These are phyloP conservation scores for Pseudomyrmex concolor DNA, from an alignment of 1,140 invertebrate species.

Conservation along the genomic window DNA sequence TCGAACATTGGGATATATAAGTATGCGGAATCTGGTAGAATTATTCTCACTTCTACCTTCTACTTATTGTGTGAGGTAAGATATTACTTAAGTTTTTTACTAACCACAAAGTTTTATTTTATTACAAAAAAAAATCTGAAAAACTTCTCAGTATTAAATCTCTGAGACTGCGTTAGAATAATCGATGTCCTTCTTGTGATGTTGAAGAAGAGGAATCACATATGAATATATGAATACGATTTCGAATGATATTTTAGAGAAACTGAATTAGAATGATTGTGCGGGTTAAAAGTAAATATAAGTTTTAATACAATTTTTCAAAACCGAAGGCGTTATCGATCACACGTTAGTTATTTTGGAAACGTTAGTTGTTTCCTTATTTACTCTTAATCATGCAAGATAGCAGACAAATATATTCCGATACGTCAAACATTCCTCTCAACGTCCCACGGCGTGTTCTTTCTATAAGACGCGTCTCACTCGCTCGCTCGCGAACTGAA, in stretches of 20 bases:
- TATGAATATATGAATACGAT: conserved; percentile 7
- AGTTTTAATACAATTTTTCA: not conserved
- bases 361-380: not conserved
- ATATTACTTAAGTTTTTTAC: not conserved
- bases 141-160: conserved; percentile 4
- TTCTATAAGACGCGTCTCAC: conserved; percentile 33
- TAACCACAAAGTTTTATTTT: not conserved
- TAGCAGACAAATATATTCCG: not conserved
- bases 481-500: conserved; percentile 2
- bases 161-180: conserved; percentile 29
- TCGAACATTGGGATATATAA: conserved; percentile 39
- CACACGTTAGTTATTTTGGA: not conserved
- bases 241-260: not conserved
- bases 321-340: not conserved
- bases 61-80: conserved; percentile 23
- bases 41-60: conserved; percentile 1
- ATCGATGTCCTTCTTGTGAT: conserved; percentile 22
- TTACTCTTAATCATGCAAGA: conserved; percentile 1
- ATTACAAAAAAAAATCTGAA: not conserved
- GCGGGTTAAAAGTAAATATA: not conserved
- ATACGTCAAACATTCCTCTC: conserved; percentile 18
- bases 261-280: not conserved
- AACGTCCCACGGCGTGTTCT: conserved; percentile 18
- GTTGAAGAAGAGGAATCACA: conserved; percentile 10
- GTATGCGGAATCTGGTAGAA: not conserved